Base-by-base conservation (phyloP, 2,113 vertebrate genomes). In the Pagrus major region DNA sequence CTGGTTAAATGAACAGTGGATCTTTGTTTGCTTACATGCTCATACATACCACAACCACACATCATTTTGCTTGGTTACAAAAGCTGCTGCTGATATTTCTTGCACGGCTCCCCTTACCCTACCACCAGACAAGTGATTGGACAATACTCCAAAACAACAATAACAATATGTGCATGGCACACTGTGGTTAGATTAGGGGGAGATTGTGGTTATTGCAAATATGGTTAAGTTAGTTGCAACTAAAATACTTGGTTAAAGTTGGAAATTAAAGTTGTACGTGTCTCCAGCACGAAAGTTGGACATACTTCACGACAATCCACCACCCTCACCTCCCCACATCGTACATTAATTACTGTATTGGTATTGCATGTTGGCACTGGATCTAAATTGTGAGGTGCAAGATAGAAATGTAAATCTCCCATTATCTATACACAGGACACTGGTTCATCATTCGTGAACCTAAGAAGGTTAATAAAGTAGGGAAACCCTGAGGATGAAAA, bases 391-490 rank as follows among this genome's bases (percentile, higher is more conserved):
- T 61, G 41, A 68, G 14, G 47, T 23, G 42, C 12, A 61, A 18
- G 54, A 67, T 39, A 25, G 33, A 20, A 67, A 54, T 59, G 2
- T 15, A 63, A 15, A 21, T 42, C 37, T 27, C 16, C 10, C 18
- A n/a, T 56, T 18, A n/a, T 5, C 21, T 49, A 75, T 46, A 39
- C 49, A 27, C 41, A 83, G 63, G 55, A 79, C 47, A 73, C 67
- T 72, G 80, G 29, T 33, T 80, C 51, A 80, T 6, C 73, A 54
- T 16, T 81, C 42, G 39, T 9, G 37, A 88, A 7, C 75, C 78
- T 58, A n/a, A 72, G 3, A 84, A 78, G 42, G 55, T 66, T 71
- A 79, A 61, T 39, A 56, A 71, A 72, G 81, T 14, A 33, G 5
- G 31, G 68, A 52, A 74, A 70, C 47, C n/a, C 47, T 54, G 71